Evolutionary conservation across 2,797 vertebrate species (phyloP), one percentile per base, ranked within the genome.

Genomic region (Cheirogaleus major): DNA sequence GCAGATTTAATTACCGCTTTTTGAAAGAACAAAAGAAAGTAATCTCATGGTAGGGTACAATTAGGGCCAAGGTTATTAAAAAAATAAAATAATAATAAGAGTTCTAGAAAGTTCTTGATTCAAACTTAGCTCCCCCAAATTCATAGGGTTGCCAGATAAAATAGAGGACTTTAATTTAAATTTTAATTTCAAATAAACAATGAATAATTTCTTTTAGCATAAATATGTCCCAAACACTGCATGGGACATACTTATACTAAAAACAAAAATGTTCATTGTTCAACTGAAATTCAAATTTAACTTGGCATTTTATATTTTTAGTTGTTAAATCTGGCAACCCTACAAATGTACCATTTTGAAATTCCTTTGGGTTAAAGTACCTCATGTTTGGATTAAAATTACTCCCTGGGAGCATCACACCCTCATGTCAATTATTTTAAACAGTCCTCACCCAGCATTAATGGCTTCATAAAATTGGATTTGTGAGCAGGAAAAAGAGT

Each of bases 261-360:
- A 88, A 96, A 35, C 27, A 20, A 48, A 63, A 87, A 32, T 65
- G 80, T 63, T 89, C 18, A 11, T 38, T 63, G 30, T 75, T 86
- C 45, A 82, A 41, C 32, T 93, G 50, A 88, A 91, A 80, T 88
- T 55, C 35, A 75, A 94, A 94, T 91, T 93, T 85, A 91, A 91
- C 17, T 76, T 55, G 25, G 30, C 22, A 92, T 32, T 25, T 35
- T 89, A 23, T 48, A 78, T 61, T 89, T 88, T 88, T 88, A 45
- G 80, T 96, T 85, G 38, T 78, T 78, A 86, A 91, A 70, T 30
- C 63, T 91, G 48, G 27, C 41, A 90, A 94, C 32, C n/a, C 18
- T 81, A 67, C 12, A 96, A 84, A 93, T 80, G 61, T 20, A 78
- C 7, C 25, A 69, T 89, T 73, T 91, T 75, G 50, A 85, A n/a